Evolutionary conservation across 2,113 vertebrate species (phyloP), one percentile per base, ranked within the genome.

Genomic region (Dendropsophus ebraccatus): DNA sequence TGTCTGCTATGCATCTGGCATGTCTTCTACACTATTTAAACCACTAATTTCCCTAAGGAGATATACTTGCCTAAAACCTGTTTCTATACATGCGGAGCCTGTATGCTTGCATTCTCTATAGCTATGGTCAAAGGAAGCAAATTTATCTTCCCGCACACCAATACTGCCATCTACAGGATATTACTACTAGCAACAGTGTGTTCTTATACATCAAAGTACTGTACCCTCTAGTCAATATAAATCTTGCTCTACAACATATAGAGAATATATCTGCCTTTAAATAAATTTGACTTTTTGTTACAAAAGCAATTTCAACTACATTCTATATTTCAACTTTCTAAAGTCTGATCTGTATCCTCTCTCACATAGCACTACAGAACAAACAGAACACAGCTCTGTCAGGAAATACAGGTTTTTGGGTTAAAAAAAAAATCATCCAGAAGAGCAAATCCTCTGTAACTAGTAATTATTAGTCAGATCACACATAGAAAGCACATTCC

Each of bases 111-210:
- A 52, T 21, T 32, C 2, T 11, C 49, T n/a, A n/a, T n/a, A 7
- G 52, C 47, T 17, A 4, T 11, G 4, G 8, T 50, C 16, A 54
- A 30, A 14, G 4, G 16, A 52, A 30, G 16, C 13, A 45, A 5
- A 16, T 60, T 7, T 28, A 13, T 5, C 25, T 54, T 77, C 35
- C 21, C 14, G 78, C n/a, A 47, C 58, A 65, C 6, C 37, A 28
- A 45, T 47, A 65, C 35, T 65, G 78, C 78, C 78, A 81, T 65
- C 78, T 65, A 65, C 35, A 47, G 78, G 77, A 62, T 2, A n/a
- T n/a, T 58, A 1, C 8, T 58, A 14, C 11, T 41, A 70, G 23
- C 2, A 70, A 12, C 62, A 30, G n/a, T 6, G 25, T 5, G 4
- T 47, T 47, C n/a, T 1, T n/a, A n/a, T n/a, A n/a, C n/a, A n/a